These are phyloP conservation scores for Oreohelix idahoensis DNA, from an alignment of 1,140 invertebrate species.

Conservation along the genomic window DNA sequence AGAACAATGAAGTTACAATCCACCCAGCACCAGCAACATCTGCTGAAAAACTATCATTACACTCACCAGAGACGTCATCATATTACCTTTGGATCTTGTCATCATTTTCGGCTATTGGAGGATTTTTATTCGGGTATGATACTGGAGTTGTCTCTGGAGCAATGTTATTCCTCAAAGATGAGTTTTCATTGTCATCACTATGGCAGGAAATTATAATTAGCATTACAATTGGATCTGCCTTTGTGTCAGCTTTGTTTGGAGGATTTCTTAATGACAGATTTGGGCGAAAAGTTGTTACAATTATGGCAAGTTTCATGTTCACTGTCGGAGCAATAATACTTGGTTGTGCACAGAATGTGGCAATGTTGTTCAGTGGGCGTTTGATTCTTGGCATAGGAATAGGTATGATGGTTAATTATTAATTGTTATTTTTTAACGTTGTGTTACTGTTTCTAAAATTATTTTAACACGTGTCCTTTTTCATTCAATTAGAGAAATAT, in stretches of 20 bases:
- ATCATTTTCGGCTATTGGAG: slow-evolving; percentile 76
- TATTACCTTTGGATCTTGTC: slow-evolving; percentile 68
- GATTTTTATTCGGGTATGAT: slow-evolving; percentile 81
- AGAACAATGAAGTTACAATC: background rate
- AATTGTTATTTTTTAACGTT: background rate
- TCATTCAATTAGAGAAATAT: too few relatives aligned
- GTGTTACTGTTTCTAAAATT: too few relatives aligned
- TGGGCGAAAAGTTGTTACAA: slow-evolving; percentile 76
- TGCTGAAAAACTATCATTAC: background rate
- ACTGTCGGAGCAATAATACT: slow-evolving; percentile 75
- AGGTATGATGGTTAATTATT: too few relatives aligned
- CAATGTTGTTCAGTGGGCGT: slow-evolving; percentile 76
- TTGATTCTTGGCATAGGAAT: slow-evolving; percentile 78
- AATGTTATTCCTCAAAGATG: slow-evolving; percentile 17
- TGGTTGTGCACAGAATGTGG: slow-evolving; percentile 72
- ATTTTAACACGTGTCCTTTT: too few relatives aligned
- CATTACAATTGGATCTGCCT: slow-evolving; percentile 67
- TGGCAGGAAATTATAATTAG: slow-evolving; percentile 76
- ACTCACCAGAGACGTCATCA: background rate
- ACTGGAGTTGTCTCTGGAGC: slow-evolving; percentile 74
- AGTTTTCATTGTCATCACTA: slow-evolving; percentile 67
- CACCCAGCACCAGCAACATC: background rate
- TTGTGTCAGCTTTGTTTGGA: slow-evolving; percentile 54
- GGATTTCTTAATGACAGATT: slow-evolving; percentile 75
- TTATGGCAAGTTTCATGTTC: slow-evolving; percentile 77